Conservation (phyloP, 2,888 invertebrate species). For the Amiota mariae region DNA sequence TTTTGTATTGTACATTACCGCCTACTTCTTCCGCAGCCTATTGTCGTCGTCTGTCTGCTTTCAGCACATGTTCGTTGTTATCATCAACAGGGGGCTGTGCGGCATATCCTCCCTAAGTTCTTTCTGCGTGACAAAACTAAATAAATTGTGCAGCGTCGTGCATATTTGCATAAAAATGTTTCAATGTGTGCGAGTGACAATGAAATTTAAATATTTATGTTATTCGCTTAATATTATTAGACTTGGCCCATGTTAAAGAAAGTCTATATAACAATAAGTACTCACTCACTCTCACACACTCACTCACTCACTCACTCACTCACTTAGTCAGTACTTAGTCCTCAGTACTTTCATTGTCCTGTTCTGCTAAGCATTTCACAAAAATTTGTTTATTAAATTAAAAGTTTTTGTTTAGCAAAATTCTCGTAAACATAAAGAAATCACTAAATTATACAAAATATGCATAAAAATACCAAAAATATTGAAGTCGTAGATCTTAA, state of each 20-base stretch:
- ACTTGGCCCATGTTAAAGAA: constrained; percentile 4
- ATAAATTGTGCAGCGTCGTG: constrained; percentile 55
- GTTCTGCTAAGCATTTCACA: too few relatives aligned
- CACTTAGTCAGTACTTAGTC: too few relatives aligned
- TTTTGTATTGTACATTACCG: background rate
- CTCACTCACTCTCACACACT: too few relatives aligned
- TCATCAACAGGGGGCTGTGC: background rate
- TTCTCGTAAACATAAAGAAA: constrained; percentile 10
- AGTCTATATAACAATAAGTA: too few relatives aligned
- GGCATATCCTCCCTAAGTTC: background rate
- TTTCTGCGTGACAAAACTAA: constrained; percentile 58
- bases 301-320: too few relatives aligned
- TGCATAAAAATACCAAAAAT: constrained; percentile 60
- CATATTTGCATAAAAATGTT: constrained; percentile 63
- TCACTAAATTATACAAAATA: constrained; percentile 48
- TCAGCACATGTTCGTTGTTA: constrained; percentile 5
- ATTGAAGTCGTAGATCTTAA: constrained; percentile 59
- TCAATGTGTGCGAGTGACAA: constrained; percentile 59
- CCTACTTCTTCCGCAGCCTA: too few relatives aligned
- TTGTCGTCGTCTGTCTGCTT: background rate
- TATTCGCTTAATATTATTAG: constrained; percentile 59
- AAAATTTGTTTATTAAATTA: too few relatives aligned
- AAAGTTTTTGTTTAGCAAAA: too few relatives aligned
- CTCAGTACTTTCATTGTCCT: too few relatives aligned
- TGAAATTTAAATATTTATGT: constrained; percentile 67